These are phyloP conservation scores for Erithacus rubecula DNA, from an alignment of 2,797 vertebrate genomes.

Conservation along the genomic window DNA sequence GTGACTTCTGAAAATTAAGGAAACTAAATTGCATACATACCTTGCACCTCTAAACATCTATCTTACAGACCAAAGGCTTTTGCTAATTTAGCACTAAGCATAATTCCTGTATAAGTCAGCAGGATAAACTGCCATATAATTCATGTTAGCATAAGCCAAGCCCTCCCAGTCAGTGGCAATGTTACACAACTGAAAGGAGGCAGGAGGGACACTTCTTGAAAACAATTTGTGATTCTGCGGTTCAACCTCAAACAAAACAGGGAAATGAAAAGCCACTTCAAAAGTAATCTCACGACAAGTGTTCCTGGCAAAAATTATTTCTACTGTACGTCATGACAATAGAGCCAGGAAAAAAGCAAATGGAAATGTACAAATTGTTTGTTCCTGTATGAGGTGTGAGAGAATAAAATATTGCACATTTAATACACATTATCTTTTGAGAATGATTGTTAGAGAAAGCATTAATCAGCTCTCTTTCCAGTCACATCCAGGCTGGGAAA, in stretches of 20 bases:
- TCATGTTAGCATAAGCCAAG: not conserved
- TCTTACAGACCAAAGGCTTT: not conserved
- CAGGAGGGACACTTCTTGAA: not conserved
- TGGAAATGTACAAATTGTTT: not conserved
- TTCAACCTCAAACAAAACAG: not conserved
- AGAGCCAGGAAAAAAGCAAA: not conserved
- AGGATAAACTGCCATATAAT: not conserved
- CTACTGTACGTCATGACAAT: not conserved
- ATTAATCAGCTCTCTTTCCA: not conserved
- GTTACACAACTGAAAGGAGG: not conserved
- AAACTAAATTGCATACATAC: not conserved
- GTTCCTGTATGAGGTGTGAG: not conserved
- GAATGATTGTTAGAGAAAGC: not conserved
- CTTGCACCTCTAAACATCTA: not conserved
- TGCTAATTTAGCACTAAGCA: not conserved
- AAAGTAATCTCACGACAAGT: not conserved
- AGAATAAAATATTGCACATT: not conserved
- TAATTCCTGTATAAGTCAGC: not conserved
- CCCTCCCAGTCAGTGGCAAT: not conserved
- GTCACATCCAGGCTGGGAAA: not conserved
- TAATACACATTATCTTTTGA: not conserved
- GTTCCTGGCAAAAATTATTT: not conserved
- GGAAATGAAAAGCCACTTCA: constrained; percentile 16
- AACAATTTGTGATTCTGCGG: not conserved
- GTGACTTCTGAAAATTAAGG: not conserved